Base-by-base conservation (phyloP, 2,797 vertebrate species). In the Uromys caudimaculatus region DNA sequence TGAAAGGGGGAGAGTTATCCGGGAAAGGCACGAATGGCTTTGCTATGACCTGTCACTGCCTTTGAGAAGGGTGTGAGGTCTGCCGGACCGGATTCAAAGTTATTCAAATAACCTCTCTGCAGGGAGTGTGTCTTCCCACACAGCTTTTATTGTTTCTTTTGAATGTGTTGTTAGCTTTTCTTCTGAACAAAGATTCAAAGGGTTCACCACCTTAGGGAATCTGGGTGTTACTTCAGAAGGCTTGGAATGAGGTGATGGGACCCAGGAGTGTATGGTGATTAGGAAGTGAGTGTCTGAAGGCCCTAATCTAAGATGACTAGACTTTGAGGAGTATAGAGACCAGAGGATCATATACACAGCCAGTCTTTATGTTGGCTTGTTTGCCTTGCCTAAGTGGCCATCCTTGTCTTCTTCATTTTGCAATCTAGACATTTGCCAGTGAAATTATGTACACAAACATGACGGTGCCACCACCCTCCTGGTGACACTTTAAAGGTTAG, bases 1-100 rank as follows among this genome's bases (percentile, higher is more conserved):
- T 69, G 54, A 95, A 97, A 97, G 97, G 97, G 88, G 93, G 92
- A 79, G 88, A 92, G 93, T 76, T 95, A 96, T 89, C 60, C 79
- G 89, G 79, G 75, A 88, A 84, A 92, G 97, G 96, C 91, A 41
- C 21, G 78, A 89, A 35, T 35, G 27, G 94, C 90, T 92, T 41
- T 16, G 9, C 81, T 91, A 24, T 56, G 73, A 19, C 75, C 76
- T 71, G 96, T 41, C 96, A 92, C 93, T 4, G 89, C 64, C 81
- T 92, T 24, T 9, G 90, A 69, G 91, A 23, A 10, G 62, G 21
- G 54, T 6, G 21, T 10, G 75, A 38, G 67, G 35, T 47, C 44
- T 0, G 54, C 44, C 38, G 91, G 86, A 85, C 54, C 1, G 0
- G 2, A 92, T 96, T 96, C 76, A 58, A 83, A 75, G 47, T 58